phyloP scores from a whole-genome alignment of 2,797 vertebrate genomes.

The Tinamus major region DNA sequence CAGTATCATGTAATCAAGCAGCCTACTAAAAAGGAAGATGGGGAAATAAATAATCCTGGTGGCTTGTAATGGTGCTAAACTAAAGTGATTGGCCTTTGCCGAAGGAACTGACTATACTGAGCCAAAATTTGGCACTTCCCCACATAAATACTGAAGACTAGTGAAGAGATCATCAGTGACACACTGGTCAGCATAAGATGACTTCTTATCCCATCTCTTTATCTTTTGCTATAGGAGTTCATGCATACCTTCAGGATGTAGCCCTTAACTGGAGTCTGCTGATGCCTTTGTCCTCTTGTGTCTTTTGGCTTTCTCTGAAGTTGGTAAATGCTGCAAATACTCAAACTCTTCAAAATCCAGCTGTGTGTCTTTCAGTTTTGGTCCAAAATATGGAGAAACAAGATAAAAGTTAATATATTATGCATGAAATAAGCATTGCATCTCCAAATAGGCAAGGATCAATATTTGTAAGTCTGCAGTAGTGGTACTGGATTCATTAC shows the following conservation, averaged over 20 bases:
- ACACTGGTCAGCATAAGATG: not conserved
- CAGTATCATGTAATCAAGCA: slow-evolving; percentile 15
- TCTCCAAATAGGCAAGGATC: not conserved
- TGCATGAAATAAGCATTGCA: not conserved
- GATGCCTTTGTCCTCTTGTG: not conserved
- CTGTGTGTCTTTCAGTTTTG: not conserved
- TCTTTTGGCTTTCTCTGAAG: not conserved
- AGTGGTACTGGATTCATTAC: not conserved
- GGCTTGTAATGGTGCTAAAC: not conserved
- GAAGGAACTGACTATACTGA: not conserved
- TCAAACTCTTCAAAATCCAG: not conserved
- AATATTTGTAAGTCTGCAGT: not conserved
- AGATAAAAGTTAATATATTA: not conserved
- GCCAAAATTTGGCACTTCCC: not conserved
- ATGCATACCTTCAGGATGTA: not conserved
- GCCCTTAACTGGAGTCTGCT: not conserved
- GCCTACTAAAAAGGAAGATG: not conserved
- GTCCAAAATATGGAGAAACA: not conserved
- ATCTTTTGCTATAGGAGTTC: not conserved
- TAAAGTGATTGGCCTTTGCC: not conserved
- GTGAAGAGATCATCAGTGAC: not conserved
- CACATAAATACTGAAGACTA: not conserved
- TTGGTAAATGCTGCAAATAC: not conserved
- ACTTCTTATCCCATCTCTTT: not conserved
- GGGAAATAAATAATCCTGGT: slow-evolving; percentile 35